A percentile compares a stretch with the other conserved stretches of the same genome.
Conservation (phyloP, 2,888 invertebrate species). For the Oxyteleia sp. region DNA sequence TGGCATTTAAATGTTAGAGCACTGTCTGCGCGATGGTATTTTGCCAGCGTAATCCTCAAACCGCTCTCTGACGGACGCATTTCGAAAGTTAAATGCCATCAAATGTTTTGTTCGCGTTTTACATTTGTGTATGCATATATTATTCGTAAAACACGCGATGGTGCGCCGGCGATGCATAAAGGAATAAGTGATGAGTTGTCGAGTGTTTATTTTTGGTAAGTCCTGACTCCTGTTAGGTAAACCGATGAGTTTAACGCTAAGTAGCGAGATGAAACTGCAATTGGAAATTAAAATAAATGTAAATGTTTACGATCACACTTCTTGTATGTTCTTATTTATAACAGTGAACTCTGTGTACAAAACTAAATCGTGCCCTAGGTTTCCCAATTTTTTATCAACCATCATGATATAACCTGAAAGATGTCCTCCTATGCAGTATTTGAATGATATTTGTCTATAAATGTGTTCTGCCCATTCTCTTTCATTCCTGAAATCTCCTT, state of each 20-base stretch:
- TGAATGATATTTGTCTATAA: too few relatives aligned
- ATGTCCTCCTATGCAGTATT: too few relatives aligned
- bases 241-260: neutral
- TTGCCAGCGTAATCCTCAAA: slow-evolving; percentile 79
- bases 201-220: slow-evolving; percentile 13
- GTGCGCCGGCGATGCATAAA: slow-evolving; percentile 30
- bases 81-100: slow-evolving; percentile 86
- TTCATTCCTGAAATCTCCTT: too few relatives aligned
- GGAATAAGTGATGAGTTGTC: slow-evolving; percentile 27
- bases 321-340: too few relatives aligned
- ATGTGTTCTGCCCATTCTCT: too few relatives aligned
- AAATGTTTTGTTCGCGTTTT: slow-evolving; percentile 71
- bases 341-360: too few relatives aligned
- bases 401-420: too few relatives aligned
- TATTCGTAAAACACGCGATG: slow-evolving; percentile 62
- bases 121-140: slow-evolving; percentile 57
- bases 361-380: too few relatives aligned
- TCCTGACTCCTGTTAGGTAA: neutral
- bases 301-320: too few relatives aligned
- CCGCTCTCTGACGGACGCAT: slow-evolving; percentile 78
- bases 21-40: slow-evolving; percentile 84
- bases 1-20: slow-evolving; percentile 86
- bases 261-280: neutral
- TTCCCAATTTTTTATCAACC: too few relatives aligned
- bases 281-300: neutral